Percentiles rank a stretch among this genome's conserved stretches.
Evolutionary conservation across 2,797 vertebrate genomes (phyloP).

Genomic region (Microcaecilia unicolor): DNA sequence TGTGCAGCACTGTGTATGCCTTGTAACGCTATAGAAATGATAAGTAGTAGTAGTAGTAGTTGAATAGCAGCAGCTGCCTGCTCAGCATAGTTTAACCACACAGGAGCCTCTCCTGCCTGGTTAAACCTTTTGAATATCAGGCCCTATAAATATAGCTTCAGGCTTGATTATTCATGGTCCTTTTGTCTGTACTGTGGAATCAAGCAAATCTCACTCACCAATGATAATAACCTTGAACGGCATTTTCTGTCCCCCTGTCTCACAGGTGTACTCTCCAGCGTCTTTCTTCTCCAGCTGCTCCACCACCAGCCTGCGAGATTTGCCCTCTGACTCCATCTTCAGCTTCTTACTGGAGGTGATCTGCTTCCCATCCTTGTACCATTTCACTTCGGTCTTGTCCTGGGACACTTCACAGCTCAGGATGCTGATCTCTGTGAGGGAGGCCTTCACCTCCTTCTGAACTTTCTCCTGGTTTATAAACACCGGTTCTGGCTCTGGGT

Average conservation of each 20-base stretch:
- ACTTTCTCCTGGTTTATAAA: constrained; percentile 40
- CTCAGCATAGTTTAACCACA: too few species aligned
- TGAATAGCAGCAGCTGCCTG: too few species aligned
- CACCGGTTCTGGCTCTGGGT: constrained; percentile 11
- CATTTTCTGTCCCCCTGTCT: constrained; percentile 48
- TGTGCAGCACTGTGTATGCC: too few species aligned
- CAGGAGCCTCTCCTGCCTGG: too few species aligned
- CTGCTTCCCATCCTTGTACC: constrained; percentile 51
- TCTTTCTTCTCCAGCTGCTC: constrained; percentile 51
- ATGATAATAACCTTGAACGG: constrained; percentile 32
- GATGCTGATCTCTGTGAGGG: constrained; percentile 28
- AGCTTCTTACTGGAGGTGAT: constrained; percentile 43
- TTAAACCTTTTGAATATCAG: too few species aligned
- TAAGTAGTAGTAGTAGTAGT: too few species aligned
- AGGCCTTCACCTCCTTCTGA: constrained; percentile 37
- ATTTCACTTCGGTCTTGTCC: constrained; percentile 39
- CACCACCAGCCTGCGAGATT: constrained; percentile 38
- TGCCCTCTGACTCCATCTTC: constrained; percentile 41
- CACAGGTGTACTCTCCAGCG: constrained; percentile 56
- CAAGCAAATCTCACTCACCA: too few species aligned
- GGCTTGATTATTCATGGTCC: too few species aligned
- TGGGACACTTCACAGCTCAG: constrained; percentile 49
- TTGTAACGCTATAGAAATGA: too few species aligned
- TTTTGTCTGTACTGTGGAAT: too few species aligned
- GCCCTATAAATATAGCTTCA: too few species aligned